Evolutionary conservation across 2,797 vertebrate genomes (phyloP).

Genomic region (Botia kubotai): DNA sequence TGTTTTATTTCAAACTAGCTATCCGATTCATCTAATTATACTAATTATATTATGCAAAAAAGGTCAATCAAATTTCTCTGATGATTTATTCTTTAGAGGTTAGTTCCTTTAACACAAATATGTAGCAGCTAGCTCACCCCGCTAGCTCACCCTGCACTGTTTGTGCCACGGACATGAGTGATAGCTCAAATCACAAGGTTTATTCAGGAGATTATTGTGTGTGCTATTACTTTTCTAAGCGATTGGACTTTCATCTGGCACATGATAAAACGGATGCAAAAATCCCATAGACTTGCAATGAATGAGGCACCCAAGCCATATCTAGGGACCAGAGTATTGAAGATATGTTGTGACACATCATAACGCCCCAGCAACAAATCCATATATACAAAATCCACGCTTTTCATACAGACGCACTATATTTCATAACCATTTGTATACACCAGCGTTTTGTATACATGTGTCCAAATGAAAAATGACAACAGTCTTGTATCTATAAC

Average conservation of each 20-base stretch:
- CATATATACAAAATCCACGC: neutral
- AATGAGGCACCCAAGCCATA: neutral
- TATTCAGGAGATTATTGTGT: neutral
- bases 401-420: neutral
- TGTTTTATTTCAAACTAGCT: neutral
- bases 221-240: conserved; percentile 5
- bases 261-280: neutral
- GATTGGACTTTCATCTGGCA: neutral
- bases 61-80: neutral
- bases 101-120: neutral
- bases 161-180: neutral
- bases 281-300: neutral
- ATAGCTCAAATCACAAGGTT: neutral
- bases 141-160: neutral
- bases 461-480: neutral
- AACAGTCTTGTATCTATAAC: neutral
- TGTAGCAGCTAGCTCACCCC: neutral
- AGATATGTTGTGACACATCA: neutral
- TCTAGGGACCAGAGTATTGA: neutral
- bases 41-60: neutral
- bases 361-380: neutral
- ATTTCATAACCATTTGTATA: neutral
- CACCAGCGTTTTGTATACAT: neutral
- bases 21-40: neutral
- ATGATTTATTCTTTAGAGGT: neutral